Base-by-base conservation (phyloP, 1,140 invertebrate genomes). In the Diachasma alloeum region DNA sequence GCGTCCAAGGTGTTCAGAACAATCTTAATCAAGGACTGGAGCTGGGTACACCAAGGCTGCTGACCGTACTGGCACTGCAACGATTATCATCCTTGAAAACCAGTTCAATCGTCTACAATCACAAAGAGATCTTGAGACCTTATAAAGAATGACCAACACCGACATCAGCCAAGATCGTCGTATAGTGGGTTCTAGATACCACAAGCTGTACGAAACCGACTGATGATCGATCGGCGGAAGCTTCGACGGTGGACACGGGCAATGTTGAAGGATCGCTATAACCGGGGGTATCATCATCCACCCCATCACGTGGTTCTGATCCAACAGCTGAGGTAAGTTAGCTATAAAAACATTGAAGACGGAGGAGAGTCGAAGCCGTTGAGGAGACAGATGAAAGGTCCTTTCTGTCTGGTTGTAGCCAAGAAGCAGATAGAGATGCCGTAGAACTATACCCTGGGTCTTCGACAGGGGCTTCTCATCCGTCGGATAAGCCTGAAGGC, bases 311-410 rank as follows among this genome's bases (percentile, higher is more conserved):
- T 98, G 96, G 89, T 99, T 99, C 84, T 97, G 95, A 87, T 99
- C 97, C 81, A 99, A 84, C 22, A 99, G 92, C 93, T 99, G 94
- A 0, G 97, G 96, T 63, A 99, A 88, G 85, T 97, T 97, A 19
- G 96, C 94, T 82, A 99, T 89, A 85, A 98, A 99, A 5, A 97
- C 96, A 89, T 98, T 99, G 89, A 99, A 99, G 0, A 98, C 96
- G 5, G 97, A 94, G 0, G 97, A 98, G 72, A 93, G 91, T 84
- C 96, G 95, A 48, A 99, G 87, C 82, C 94, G 93, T 79, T 95
- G 91, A 0, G 98, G 97, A n/a, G 96, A 93, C 15, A 98, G 93
- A 81, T 96, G 96, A 85, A 99, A 99, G 11, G 90, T 92, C 85
- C 95, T 96, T 80, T 99, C 98, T 53, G 93, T 94, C 77, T 95